Base-by-base conservation (phyloP, 2,797 vertebrate species). In the Neopelma chrysocephalum region DNA sequence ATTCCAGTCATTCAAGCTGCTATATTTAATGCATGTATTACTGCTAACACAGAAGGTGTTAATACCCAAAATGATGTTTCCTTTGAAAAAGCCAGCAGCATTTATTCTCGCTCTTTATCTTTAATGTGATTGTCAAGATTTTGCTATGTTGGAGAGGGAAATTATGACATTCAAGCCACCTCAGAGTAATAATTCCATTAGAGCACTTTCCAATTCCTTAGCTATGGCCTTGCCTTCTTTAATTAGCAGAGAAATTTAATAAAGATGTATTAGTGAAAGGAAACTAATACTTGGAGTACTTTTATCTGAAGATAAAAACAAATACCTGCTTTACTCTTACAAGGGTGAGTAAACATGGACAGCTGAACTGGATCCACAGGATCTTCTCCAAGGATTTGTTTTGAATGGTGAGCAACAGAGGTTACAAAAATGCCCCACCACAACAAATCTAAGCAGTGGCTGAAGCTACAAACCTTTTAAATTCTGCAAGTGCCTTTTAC, bases 101-200 rank as follows among this genome's bases (percentile, higher is more conserved):
- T 81, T 95, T 94, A 75, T 89, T 87, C 29, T 70, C 11, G 9
- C 62, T 93, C 32, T 94, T 94, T 31, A 38, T 80, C 48, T 89
- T 89, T 82, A 92, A 87, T 54, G 56, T 53, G 13, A 70, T 82
- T 95, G 77, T 96, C 53, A 83, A 86, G 86, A 91, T 85, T 92
- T 89, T 93, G 68, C 61, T 70, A 12, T 68, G 62, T 75, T 66
- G 57, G 78, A 83, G 83, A 82, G 58, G 34, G 72, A 79, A 96
- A 85, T 76, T 0, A 50, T 78, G 90, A 75, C 89, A 93, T 94
- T 90, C 77, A 87, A 92, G 77, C 79, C 87, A 83, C 77, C 58
- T 87, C 66, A 70, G 60, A 77, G 72, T 23, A 72, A 42, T 94
- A 93, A 96, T 95, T 93, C 71, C 84, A 85, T 94, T 93, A 95